Base-by-base conservation (phyloP, 2,888 invertebrate species). In the Ephialtes manifestator region DNA sequence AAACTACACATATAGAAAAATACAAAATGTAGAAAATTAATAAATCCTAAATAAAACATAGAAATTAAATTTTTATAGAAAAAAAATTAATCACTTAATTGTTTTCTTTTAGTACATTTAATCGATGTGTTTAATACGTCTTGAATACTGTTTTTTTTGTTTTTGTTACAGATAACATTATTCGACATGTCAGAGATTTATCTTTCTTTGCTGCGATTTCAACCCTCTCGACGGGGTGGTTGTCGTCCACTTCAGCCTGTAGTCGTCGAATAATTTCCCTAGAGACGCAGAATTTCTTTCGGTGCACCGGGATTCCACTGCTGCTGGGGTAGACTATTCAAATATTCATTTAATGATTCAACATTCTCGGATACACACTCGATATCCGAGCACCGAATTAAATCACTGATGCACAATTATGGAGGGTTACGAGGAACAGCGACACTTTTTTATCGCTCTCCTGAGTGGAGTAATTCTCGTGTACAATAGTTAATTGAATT, bases 331-430 rank as follows among this genome's bases (percentile, higher is more conserved):
- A 65, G 65, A 43, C 35, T 18, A 18, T 65, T 65, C 20, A 43
- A 60, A 58, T 58, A 74, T 74, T 74, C 46, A 74, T 58, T 46
- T 43, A 28, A 24, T 58, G 58, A 74, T 74, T 74, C 46, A 58
- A n/a, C n/a, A 43, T 74, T 31, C 46, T 35, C 39, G 39, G 10
- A 43, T 28, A 18, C 18, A 58, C 24, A 39, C 20, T 60, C 72
- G 72, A 74, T 35, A 55, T 28, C 46, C 43, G 60, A 46, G 58
- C 43, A 13, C 5, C 5, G 53, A 53, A 74, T 74, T 28, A 31
- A 79, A 72, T 79, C 71, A 79, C 79, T 79, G 71, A 79, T 79
- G 72, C 79, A 79, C 63, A 79, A 79, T 79, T 79, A 79, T 79
- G 58, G 72, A 43, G 72, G 58, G 28, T 18, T 74, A 58, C 46